Percentiles rank a stretch among this genome's conserved stretches.
Evolutionary conservation across 2,797 vertebrate genomes (phyloP).

Genomic region (Sternotherus odoratus): DNA sequence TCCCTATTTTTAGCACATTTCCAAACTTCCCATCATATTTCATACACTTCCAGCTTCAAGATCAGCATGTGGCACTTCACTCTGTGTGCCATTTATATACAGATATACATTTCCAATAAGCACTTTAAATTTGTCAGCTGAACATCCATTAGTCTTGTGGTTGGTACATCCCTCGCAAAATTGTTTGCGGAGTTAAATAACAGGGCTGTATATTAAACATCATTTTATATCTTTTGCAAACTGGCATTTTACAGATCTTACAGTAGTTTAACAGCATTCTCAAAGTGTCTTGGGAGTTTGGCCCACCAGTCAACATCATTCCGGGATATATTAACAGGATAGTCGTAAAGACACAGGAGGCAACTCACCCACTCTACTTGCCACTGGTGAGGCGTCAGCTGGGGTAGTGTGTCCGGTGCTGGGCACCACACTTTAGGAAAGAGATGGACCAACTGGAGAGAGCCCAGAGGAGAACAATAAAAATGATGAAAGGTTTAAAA

Average conservation of each 20-base stretch:
- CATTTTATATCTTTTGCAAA: neutral
- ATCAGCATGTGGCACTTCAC: neutral
- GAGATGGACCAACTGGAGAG: neutral
- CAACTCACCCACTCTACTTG: neutral
- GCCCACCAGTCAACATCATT: neutral
- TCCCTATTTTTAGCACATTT: neutral
- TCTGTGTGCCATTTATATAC: neutral
- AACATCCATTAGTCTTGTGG: neutral
- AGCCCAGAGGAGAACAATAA: neutral
- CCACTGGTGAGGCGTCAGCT: neutral
- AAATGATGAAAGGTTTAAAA: neutral
- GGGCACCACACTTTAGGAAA: neutral
- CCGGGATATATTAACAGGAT: neutral
- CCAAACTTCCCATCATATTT: neutral
- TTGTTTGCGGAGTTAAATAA: neutral
- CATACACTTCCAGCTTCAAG: neutral
- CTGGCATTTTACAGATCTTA: neutral
- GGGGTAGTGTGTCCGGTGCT: too few species aligned
- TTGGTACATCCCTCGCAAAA: too few species aligned
- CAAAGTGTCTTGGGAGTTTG: neutral
- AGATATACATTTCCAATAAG: neutral
- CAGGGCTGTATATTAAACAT: neutral
- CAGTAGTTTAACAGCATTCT: neutral
- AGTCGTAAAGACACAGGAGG: neutral
- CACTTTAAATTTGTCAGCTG: neutral